These are phyloP conservation scores for Pogonomyrmex californicus DNA, from an alignment of 1,140 invertebrate species.

Conservation along the genomic window DNA sequence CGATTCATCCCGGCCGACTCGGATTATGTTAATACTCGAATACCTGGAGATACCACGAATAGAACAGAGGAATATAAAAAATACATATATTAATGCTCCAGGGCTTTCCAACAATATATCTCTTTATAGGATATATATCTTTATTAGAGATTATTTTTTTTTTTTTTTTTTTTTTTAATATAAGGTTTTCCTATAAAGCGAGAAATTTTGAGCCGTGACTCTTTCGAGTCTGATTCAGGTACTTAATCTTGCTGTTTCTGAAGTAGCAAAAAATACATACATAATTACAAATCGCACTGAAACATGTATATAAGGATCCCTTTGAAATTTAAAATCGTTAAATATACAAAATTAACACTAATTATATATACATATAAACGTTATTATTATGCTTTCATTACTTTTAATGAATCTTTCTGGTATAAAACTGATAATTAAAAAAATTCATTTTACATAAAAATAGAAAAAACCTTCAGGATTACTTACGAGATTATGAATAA, in stretches of 20 bases:
- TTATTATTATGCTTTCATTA: not conserved
- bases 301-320: not conserved
- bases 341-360: not conserved
- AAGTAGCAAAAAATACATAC: not conserved
- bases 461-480: not conserved
- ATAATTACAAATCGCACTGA: not conserved
- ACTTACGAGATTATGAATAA: not conserved
- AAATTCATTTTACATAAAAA: not conserved
- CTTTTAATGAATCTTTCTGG: not conserved
- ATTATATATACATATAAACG: not conserved
- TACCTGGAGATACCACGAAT: not conserved
- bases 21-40: conserved; percentile 14
- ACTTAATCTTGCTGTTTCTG: not conserved
- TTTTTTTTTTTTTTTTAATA: not conserved
- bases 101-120: not conserved
- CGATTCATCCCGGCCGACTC: conserved; percentile 41
- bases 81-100: not conserved
- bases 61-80: not conserved
- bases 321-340: not conserved
- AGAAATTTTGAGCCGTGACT: not conserved
- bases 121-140: not conserved
- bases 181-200: not conserved
- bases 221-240: not conserved
- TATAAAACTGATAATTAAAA: not conserved
- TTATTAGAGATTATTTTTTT: not conserved